These are phyloP conservation scores for Apostichopus japonicus DNA, from an alignment of 35 echinoderm and acorn worm species.

Conservation along the genomic window DNA sequence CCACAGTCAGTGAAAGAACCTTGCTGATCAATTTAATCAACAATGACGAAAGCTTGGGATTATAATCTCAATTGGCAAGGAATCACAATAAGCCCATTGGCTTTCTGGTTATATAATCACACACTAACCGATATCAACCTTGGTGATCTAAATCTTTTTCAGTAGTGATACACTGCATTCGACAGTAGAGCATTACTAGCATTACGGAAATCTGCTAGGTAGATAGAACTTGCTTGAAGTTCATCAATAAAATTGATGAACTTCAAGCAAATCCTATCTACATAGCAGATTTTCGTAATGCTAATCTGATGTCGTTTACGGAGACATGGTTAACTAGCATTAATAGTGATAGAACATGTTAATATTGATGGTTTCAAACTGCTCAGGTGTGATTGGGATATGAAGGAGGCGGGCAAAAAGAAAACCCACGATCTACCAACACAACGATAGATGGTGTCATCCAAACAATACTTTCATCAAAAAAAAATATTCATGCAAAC, in stretches of 20 bases:
- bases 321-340: conserved; percentile 35
- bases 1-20: too few species aligned
- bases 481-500: background rate
- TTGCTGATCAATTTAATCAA: too few species aligned
- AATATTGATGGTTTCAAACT: conserved; percentile 39
- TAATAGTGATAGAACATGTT: conserved; percentile 27
- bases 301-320: conserved; percentile 19
- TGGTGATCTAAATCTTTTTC: too few species aligned
- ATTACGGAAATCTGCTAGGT: too few species aligned
- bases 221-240: too few species aligned
- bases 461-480: conserved; percentile 30
- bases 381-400: conserved; percentile 12
- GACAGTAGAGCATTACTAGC: too few species aligned
- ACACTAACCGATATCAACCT: too few species aligned
- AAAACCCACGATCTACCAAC: background rate
- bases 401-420: background rate
- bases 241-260: conserved; percentile 20
- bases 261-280: background rate
- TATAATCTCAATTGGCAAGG: too few species aligned
- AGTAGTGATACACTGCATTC: too few species aligned
- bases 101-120: too few species aligned
- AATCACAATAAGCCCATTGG: too few species aligned
- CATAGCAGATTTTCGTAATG: background rate
- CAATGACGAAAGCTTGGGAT: too few species aligned
- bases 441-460: conserved; percentile 42